Evolutionary conservation across 2,113 vertebrate genomes (phyloP).

Genomic region (Vulpes vulpes): DNA sequence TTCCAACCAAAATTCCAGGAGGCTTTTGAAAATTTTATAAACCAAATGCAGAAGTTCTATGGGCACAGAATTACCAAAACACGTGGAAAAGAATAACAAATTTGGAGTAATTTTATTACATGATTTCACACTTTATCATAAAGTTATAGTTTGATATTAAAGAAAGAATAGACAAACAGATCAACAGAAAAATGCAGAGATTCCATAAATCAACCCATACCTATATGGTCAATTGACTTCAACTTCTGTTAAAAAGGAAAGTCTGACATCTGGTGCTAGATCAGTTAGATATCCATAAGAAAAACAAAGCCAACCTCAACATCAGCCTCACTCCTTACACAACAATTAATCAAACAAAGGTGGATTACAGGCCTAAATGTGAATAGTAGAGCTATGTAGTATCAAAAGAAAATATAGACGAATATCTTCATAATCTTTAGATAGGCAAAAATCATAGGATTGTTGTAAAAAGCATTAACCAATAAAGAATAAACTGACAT

Average conservation of each 20-base stretch:
- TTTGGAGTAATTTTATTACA: background rate
- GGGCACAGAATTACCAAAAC: conserved; percentile 26
- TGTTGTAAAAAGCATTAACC: background rate
- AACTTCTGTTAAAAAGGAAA: conserved; percentile 33
- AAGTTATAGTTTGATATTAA: background rate
- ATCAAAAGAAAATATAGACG: background rate
- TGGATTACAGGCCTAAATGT: background rate
- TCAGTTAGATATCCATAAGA: background rate
- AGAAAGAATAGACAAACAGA: background rate
- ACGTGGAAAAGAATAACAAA: conserved; percentile 35
- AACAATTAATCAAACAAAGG: conserved; percentile 44
- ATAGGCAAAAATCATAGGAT: conserved; percentile 1
- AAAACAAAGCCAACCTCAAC: background rate
- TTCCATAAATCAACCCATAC: background rate
- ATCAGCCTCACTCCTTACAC: background rate
- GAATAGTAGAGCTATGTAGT: background rate
- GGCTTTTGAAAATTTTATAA: background rate
- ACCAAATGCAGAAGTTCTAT: conserved; percentile 13
- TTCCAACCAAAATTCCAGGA: background rate
- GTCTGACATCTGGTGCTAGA: background rate
- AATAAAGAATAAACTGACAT: background rate
- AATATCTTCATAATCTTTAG: background rate
- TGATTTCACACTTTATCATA: conserved; percentile 29
- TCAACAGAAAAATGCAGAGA: background rate
- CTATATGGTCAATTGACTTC: background rate